Evolutionary conservation across 2,888 invertebrate species (phyloP).

Genomic region (Spilarctia lutea): DNA sequence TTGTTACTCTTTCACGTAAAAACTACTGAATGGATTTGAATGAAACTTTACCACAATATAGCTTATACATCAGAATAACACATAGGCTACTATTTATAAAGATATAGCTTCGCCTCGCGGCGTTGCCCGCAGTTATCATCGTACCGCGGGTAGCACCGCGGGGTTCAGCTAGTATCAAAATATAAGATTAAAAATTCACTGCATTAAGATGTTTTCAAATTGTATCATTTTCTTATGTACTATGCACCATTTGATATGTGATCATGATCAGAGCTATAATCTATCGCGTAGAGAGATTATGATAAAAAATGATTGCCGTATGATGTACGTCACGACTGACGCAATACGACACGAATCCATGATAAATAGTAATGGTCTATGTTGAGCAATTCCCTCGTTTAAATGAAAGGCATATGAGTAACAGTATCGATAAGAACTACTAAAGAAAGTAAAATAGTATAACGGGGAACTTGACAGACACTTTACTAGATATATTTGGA

Average conservation of each 20-base stretch:
- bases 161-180: too few relatives aligned
- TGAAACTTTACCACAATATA: too few relatives aligned
- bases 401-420: background rate
- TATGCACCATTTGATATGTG: background rate
- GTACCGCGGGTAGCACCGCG: too few relatives aligned
- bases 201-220: too few relatives aligned
- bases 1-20: too few relatives aligned
- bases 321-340: slow-evolving; percentile 34
- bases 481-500: background rate
- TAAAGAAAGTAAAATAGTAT: background rate
- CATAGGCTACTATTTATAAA: too few relatives aligned
- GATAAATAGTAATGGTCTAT: slow-evolving; percentile 15
- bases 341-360: slow-evolving; percentile 35
- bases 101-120: too few relatives aligned
- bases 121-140: too few relatives aligned
- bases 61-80: too few relatives aligned
- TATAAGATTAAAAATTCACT: too few relatives aligned
- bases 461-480: background rate
- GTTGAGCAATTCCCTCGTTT: background rate
- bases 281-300: slow-evolving; percentile 9
- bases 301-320: slow-evolving; percentile 33
- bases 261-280: background rate
- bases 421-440: background rate
- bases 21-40: too few relatives aligned
- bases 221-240: too few relatives aligned